Conservation (phyloP, 1,140 invertebrate species). For the Papilio helenus region DNA sequence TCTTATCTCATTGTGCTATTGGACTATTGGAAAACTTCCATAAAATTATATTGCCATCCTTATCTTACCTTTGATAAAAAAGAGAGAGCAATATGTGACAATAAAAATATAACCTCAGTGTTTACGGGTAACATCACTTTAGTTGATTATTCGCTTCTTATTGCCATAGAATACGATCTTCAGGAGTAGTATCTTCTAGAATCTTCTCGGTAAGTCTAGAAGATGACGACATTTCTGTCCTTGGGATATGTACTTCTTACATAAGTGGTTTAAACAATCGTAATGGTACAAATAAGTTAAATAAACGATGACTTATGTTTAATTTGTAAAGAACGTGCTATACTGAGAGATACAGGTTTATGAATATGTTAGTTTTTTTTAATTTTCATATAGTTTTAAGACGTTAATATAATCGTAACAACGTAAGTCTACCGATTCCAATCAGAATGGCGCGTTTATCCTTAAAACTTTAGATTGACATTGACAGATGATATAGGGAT, state of each 20-base stretch:
- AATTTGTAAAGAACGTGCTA: background rate
- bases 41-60: no score
- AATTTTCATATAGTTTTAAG: background rate
- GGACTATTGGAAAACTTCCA: no score
- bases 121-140: background rate
- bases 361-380: background rate
- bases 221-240: background rate
- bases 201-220: background rate
- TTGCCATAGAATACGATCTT: background rate
- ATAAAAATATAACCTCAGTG: no score
- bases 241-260: background rate
- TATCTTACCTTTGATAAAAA: no score
- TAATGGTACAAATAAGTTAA: conserved; percentile 22
- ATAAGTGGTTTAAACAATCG: conserved; percentile 7
- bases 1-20: no score
- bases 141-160: background rate
- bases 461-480: no score
- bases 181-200: background rate
- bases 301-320: conserved; percentile 24
- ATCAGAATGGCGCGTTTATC: no score
- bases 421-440: no score
- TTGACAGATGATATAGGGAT: no score
- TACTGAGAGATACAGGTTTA: background rate
- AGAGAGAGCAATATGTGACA: no score
- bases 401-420: no score